Evolutionary conservation across 2,888 invertebrate genomes (phyloP), one percentile per base, ranked within the genome.

Genomic region (Argyresthia goedartella): DNA sequence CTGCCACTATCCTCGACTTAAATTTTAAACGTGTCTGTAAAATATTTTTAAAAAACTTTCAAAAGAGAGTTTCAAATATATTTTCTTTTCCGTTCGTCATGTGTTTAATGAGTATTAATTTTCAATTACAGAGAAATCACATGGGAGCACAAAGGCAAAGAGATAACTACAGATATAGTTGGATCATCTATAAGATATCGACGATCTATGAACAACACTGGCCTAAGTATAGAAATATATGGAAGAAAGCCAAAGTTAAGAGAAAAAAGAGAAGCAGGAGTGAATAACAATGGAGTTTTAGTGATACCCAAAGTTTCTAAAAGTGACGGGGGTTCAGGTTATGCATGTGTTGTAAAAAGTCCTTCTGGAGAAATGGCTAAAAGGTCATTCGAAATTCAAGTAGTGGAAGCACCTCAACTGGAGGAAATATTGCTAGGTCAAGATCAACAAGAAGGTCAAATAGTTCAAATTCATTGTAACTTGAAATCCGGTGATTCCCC

Each of bases 401-500:
- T 93, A 35, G 91, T 91, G 57, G 85, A 86, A 74, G 93, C 95
- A 0, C 95, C 95, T 0, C 91, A 94, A 55, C 88, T 95, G 65
- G 95, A 95, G 72, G 92, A 95, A 35, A 95, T 97, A 71, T 84
- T 90, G 49, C 91, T 96, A 65, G 93, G 95, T 0, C 88, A 91
- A 54, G 93, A 93, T 71, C 86, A 95, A 14, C 93, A 93, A 77
- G 92, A 96, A 84, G 93, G 94, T 48, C 92, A 95, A 69, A 89
- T 95, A 60, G 93, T 94, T 53, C 92, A 95, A 73, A 93, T 95
- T 59, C 92, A 95, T 54, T 95, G 94, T 71, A 92, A 92, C 61
- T 88, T 95, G 53, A 93, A 92, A 60, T 88, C 90, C 53, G 92
- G 92, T 11, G 92, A 92, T 70, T 90, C 91, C 57, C 92, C 92